phyloP scores from a whole-genome alignment of 2,113 vertebrate species.

The Macquaria australasica region DNA sequence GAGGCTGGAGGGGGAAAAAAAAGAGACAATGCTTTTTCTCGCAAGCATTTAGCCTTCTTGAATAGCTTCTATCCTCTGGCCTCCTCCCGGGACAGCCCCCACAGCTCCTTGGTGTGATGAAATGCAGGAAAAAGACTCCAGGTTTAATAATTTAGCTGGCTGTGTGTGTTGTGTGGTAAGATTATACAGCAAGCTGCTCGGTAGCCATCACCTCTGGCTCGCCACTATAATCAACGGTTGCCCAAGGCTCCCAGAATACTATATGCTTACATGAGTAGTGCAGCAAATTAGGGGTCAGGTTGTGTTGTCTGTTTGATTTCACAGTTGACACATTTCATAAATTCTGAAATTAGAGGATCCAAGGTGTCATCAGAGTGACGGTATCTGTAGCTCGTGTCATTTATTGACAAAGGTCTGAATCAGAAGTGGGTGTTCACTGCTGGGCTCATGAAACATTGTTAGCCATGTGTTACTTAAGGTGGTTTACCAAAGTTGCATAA shows the following conservation, averaged over 20 bases:
- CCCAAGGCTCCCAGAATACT: conserved; percentile 5
- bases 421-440: neutral
- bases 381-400: neutral
- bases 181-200: conserved; percentile 69
- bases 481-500: neutral
- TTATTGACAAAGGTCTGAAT: conserved; percentile 20
- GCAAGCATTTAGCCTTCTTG: conserved; percentile 11
- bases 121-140: conserved; percentile 69
- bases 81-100: conserved; percentile 42
- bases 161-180: conserved; percentile 72
- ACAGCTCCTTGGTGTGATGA: conserved; percentile 69
- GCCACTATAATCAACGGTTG: conserved; percentile 23
- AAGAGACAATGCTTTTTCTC: conserved; percentile 7
- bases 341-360: neutral
- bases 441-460: neutral
- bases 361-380: neutral
- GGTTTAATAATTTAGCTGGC: conserved; percentile 79
- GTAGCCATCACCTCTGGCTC: conserved; percentile 45
- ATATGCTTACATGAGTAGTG: conserved; percentile 9
- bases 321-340: neutral
- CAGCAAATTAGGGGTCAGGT: neutral
- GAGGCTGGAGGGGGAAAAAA: neutral
- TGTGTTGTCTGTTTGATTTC: neutral
- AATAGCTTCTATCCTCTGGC: conserved; percentile 7
- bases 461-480: neutral